Base-by-base conservation (phyloP, 2,113 vertebrate genomes). In the Tetrao urogallus region DNA sequence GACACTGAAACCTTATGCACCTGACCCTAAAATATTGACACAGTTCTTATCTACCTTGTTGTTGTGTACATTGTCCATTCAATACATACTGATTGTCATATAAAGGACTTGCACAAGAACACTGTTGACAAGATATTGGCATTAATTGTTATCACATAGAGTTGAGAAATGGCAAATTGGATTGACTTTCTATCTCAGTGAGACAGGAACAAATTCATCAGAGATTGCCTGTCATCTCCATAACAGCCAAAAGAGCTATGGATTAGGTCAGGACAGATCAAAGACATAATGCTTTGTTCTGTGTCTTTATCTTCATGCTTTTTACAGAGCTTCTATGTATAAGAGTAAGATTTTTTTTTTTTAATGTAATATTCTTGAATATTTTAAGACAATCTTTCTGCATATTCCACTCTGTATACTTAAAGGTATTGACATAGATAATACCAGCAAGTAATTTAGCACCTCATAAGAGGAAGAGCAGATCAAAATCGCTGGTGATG, bases 151-250 rank as follows among this genome's bases (percentile, higher is more conserved):
- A 93, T 88, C 67, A 86, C 54, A 56, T 6, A 52, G 85, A 74
- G n/a, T 10, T 80, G 71, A 95, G 79, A 75, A 95, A 78, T 43
- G 69, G 47, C 94, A 57, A 91, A 94, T 93, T 91, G 82, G 64
- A 97, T 93, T 96, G 90, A 95, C 90, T 96, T 96, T 94, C 88
- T 94, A 66, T 93, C 89, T 94, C 38, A 92, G 78, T 66, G 32
- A 93, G 77, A 87, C 78, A 79, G 73, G 93, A 91, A 69, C 47
- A 78, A 92, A 96, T 94, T 95, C 81, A 86, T 94, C 90, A 96
- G 67, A 86, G 90, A 83, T 72, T 93, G 82, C 43, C 63, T 3
- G 0, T 88, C 89, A 92, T 89, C 82, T 92, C 50, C 1, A 5
- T 69, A 90, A 65, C 89, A 86, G 88, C 48, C 85, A 94, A 92